Percentiles rank a stretch among this genome's conserved stretches.
Evolutionary conservation across 2,888 invertebrate genomes (phyloP).

Genomic region (Galeruca laticollis): DNA sequence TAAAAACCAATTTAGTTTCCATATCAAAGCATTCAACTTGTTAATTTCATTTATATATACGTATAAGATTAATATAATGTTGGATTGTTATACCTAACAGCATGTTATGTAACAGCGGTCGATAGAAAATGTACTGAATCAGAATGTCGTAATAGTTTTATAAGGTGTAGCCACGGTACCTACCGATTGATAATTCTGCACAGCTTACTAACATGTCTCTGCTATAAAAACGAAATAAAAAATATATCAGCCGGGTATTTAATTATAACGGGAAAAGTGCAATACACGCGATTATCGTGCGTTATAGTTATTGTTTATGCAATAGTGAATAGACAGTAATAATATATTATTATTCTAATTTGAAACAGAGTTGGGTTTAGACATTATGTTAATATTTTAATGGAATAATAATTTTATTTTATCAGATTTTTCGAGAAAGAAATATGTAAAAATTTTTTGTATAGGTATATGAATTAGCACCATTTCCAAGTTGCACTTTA

Average conservation of each 20-base stretch:
- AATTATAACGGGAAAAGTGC: slow-evolving; percentile 3
- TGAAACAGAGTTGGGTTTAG: too few species aligned
- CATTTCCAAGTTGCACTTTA: too few species aligned
- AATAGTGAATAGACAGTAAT: neutral
- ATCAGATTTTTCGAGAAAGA: too few species aligned
- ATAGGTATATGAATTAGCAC: too few species aligned
- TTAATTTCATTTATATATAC: slow-evolving; percentile 1
- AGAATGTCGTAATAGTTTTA: slow-evolving; percentile 18
- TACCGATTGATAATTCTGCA: slow-evolving; percentile 21
- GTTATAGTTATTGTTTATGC: neutral
- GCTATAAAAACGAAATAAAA: slow-evolving; percentile 11
- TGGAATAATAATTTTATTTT: too few species aligned
- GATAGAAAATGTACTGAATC: slow-evolving; percentile 4
- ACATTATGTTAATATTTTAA: too few species aligned
- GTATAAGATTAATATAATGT: slow-evolving; percentile 3
- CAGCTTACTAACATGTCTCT: slow-evolving; percentile 8
- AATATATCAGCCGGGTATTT: neutral
- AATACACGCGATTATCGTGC: slow-evolving; percentile 15
- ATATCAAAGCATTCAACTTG: neutral
- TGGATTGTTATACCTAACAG: neutral
- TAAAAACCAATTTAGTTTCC: neutral
- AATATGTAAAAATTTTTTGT: too few species aligned
- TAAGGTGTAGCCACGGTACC: slow-evolving; percentile 21
- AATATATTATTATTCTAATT: neutral
- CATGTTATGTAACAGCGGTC: slow-evolving; percentile 13